These are phyloP conservation scores for Diadegma fenestrale DNA, from an alignment of 2,888 invertebrate species.

Conservation along the genomic window DNA sequence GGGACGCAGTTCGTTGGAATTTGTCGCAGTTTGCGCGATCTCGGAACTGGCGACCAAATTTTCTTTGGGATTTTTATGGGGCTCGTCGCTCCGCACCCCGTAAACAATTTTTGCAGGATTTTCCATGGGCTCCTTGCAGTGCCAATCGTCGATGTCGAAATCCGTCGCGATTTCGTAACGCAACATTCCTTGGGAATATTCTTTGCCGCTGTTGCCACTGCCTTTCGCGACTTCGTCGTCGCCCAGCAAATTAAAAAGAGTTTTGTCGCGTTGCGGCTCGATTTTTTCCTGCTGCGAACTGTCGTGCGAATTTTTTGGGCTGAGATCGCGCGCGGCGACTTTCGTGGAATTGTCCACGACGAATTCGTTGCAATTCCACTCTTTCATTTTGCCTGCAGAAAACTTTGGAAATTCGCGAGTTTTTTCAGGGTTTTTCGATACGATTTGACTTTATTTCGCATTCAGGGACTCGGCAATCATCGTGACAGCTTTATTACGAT, in stretches of 20 bases:
- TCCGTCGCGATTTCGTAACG: conserved; percentile 30
- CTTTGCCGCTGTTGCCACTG: conserved; percentile 14
- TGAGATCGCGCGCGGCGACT: neutral
- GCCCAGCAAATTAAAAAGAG: conserved; percentile 4
- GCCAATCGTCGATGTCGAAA: conserved; percentile 43
- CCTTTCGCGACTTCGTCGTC: conserved; percentile 9
- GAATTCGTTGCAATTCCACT: conserved; percentile 34
- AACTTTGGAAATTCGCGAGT: neutral
- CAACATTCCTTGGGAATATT: conserved; percentile 18
- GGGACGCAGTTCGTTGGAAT: neutral
- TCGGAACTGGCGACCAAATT: neutral
- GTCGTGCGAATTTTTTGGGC: neutral
- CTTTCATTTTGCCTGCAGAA: conserved; percentile 6
- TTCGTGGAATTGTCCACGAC: conserved; percentile 20
- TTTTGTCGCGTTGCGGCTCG: conserved; percentile 14
- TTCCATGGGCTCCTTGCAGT: conserved; percentile 34
- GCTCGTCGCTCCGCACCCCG: neutral
- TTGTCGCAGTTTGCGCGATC: neutral
- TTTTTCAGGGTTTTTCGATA: neutral
- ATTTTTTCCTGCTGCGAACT: neutral
- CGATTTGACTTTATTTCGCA: neutral
- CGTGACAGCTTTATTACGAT: neutral
- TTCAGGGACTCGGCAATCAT: neutral
- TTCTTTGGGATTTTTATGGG: neutral
- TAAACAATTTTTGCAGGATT: conserved; percentile 20